A percentile compares a stretch with the other conserved stretches of the same genome.
Conservation (phyloP, 2,113 vertebrate genomes). For the Rhegmatorhina hoffmannsi region DNA sequence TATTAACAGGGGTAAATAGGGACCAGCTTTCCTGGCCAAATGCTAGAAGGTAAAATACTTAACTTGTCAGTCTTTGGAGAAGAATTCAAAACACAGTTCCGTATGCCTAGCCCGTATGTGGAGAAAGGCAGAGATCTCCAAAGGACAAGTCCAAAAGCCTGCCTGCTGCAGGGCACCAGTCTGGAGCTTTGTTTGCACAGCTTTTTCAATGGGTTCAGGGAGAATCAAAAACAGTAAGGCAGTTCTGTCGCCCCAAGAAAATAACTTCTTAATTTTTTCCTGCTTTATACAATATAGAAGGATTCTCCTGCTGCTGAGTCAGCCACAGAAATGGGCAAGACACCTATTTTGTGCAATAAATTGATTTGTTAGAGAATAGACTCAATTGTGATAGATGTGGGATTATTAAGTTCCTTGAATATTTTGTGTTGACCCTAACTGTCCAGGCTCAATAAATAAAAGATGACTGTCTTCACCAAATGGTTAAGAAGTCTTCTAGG, state of each 20-base stretch:
- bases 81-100: background rate
- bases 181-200: background rate
- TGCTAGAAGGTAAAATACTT: background rate
- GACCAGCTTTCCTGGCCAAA: background rate
- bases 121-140: background rate
- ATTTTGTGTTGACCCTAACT: background rate
- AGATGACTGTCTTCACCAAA: background rate
- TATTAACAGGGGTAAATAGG: background rate
- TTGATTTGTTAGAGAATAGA: background rate
- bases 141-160: background rate
- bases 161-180: background rate
- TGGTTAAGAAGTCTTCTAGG: background rate
- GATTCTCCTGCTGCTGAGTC: background rate
- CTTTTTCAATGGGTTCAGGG: background rate
- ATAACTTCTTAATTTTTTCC: background rate
- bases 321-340: background rate
- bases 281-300: background rate
- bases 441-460: background rate
- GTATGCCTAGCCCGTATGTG: background rate
- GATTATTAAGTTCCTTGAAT: background rate
- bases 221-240: background rate
- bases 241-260: background rate
- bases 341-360: background rate
- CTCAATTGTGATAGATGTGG: background rate
- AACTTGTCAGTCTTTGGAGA: background rate